These are phyloP conservation scores for Arremon brunneinucha DNA, from an alignment of 2,797 vertebrate genomes.

Conservation along the genomic window DNA sequence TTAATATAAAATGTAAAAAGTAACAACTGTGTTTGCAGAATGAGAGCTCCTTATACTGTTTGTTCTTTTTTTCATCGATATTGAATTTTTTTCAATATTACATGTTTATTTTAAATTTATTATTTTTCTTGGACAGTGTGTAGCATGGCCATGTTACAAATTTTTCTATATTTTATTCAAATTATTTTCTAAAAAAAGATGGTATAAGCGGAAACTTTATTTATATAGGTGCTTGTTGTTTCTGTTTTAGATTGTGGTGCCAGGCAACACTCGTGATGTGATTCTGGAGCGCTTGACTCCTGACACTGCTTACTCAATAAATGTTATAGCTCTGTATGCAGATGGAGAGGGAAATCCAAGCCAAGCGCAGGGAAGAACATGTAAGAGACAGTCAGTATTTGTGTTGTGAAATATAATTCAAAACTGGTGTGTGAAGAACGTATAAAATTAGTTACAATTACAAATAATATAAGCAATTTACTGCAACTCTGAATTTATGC, in stretches of 20 bases:
- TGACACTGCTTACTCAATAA: slow-evolving; percentile 87
- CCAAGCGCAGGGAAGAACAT: slow-evolving; percentile 84
- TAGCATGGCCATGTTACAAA: background rate
- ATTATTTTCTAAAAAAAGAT: background rate
- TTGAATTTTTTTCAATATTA: background rate
- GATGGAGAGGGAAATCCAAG: slow-evolving; percentile 84
- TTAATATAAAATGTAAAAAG: background rate
- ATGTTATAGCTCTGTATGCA: slow-evolving; percentile 84
- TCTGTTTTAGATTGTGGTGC: slow-evolving; percentile 83
- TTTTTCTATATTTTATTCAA: background rate
- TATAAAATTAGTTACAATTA: background rate
- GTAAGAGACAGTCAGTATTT: slow-evolving; percentile 74
- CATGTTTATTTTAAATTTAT: background rate
- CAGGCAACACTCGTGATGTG: slow-evolving; percentile 82
- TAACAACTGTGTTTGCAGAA: background rate
- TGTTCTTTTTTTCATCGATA: background rate
- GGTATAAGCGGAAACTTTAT: background rate
- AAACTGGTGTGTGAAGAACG: background rate
- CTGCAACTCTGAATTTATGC: background rate
- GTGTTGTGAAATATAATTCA: background rate
- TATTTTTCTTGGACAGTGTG: background rate
- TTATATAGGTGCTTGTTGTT: background rate
- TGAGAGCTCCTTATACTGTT: background rate
- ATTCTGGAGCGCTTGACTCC: slow-evolving; percentile 88
- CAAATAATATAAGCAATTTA: background rate